Conservation (phyloP, 2,113 vertebrate genomes). For the Malurus melanocephalus region DNA sequence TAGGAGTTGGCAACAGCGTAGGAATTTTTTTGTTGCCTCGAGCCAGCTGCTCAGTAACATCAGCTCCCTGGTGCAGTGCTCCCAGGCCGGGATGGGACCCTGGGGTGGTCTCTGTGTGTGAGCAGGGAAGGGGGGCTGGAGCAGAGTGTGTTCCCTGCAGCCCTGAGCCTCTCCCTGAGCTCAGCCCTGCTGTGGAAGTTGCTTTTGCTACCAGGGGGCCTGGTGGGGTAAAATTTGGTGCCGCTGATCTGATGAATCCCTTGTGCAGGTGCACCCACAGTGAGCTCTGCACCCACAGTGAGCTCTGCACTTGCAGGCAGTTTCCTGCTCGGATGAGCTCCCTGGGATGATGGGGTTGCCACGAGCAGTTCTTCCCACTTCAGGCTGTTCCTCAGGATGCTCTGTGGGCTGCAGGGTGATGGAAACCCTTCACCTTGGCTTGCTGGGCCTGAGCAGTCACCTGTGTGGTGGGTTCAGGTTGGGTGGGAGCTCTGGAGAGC, state of each 20-base stretch:
- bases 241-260: accelerated
- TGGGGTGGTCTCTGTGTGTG: accelerated
- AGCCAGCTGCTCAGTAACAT: neutral
- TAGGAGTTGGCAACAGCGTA: neutral
- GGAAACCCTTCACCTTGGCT: neutral
- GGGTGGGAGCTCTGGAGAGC: neutral
- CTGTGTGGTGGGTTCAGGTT: neutral
- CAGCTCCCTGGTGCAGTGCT: neutral
- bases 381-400: neutral
- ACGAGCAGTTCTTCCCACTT: accelerated
- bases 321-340: neutral
- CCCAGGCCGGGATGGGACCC: accelerated
- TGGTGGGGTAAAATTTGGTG: neutral
- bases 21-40: neutral
- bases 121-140: neutral
- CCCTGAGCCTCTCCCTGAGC: neutral
- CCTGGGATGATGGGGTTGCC: neutral
- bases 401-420: neutral
- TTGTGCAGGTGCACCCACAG: accelerated
- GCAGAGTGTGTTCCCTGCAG: neutral
- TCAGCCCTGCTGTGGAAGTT: neutral
- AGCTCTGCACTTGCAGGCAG: neutral
- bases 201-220: neutral
- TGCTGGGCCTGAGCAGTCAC: neutral
- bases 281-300: accelerated